Percentiles rank a stretch among this genome's conserved stretches.
phyloP scores from a whole-genome alignment of 1,140 invertebrate genomes.

The Zaprionus lachaisei region DNA sequence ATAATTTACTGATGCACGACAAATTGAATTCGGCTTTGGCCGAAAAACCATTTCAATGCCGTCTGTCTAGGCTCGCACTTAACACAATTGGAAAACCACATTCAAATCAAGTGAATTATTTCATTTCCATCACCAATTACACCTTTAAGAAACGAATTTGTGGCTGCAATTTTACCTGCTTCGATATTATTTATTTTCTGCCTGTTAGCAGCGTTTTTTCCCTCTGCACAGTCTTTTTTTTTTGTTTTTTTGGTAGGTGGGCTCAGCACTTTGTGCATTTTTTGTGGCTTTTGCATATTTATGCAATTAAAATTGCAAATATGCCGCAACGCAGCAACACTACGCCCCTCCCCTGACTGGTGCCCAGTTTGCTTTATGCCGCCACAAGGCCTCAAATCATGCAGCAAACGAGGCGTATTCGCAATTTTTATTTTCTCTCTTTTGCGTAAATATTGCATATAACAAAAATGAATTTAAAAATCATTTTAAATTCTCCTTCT shows the following conservation, averaged over 20 bases:
- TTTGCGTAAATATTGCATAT: conserved; percentile 22
- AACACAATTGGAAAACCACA: neutral
- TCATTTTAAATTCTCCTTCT: conserved; percentile 13
- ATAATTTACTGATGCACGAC: conserved; percentile 35
- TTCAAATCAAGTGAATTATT: neutral
- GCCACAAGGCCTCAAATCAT: conserved; percentile 34
- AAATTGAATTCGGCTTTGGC: conserved; percentile 36
- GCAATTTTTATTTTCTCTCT: conserved; percentile 7
- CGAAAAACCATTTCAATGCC: neutral
- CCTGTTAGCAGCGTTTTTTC: conserved; percentile 21
- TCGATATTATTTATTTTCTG: conserved; percentile 19
- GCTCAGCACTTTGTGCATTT: conserved; percentile 26
- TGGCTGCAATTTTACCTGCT: conserved; percentile 10
- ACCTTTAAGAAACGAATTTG: conserved; percentile 1
- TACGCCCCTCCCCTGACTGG: neutral
- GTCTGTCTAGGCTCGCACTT: neutral
- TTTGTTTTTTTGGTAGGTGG: neutral
- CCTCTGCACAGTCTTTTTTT: neutral
- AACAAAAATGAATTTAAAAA: conserved; percentile 18
- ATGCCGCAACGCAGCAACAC: conserved; percentile 27
- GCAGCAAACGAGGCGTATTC: conserved; percentile 42
- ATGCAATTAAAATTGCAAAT: conserved; percentile 61
- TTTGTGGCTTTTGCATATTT: conserved; percentile 53
- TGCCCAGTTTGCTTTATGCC: neutral
- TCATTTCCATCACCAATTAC: neutral